Evolutionary conservation across 1,140 invertebrate species (phyloP), one percentile per base, ranked within the genome.

Genomic region (Bombus pyrosoma): DNA sequence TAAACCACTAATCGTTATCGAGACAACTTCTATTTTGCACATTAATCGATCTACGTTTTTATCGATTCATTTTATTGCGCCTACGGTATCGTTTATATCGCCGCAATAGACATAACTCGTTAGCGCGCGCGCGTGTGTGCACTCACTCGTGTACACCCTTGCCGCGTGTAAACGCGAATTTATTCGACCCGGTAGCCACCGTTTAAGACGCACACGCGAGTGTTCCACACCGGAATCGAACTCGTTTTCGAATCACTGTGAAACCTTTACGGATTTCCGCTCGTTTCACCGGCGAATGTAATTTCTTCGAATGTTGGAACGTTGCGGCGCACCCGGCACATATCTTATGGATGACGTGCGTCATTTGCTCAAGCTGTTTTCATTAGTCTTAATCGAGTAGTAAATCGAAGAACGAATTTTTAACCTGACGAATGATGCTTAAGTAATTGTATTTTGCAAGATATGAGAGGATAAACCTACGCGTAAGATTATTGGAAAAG

Each of bases 251-350:
- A 71, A 69, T 80, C 68, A 76, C 57, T 76, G 62, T 32, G 86
- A 87, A 79, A 87, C 32, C 59, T 77, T n/a, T 41, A 62, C 75
- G 69, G 81, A 81, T 87, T 82, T 87, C 78, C 72, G 64, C 73
- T 81, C 28, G 28, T n/a, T 62, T n/a, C 59, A n/a, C 28, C 28
- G 10, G 25, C 10, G 0, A 28, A 59, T 28, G 10, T 28, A 25
- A 62, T 62, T 28, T 62, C 59, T 62, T 62, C 59, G 28, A 62
- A 62, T n/a, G 59, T n/a, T 62, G 25, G 59, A 62, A 62, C 59
- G 28, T 62, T n/a, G 18, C 47, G 6, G 47, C 47, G 47, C 47
- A 8, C 47, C 5, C 47, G 47, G 47, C 47, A 53, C 47, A 22
- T 53, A 53, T 53, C 47, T 53, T 22, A 53, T 53, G 18, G 47